These are phyloP conservation scores for Drosophila suzukii DNA, from an alignment of 1,140 invertebrate genomes.

Conservation along the genomic window DNA sequence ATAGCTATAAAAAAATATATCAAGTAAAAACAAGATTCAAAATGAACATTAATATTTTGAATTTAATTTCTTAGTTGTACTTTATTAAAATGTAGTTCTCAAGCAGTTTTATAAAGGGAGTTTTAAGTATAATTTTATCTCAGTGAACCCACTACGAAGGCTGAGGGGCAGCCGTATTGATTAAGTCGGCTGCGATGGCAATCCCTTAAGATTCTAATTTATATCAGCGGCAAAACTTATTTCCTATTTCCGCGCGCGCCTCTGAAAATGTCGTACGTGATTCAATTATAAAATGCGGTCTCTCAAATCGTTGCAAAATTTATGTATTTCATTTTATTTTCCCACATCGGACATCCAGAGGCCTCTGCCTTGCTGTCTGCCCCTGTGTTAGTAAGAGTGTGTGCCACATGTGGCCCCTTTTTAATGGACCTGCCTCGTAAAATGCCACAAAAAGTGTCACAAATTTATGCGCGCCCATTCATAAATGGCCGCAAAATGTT, in stretches of 20 bases:
- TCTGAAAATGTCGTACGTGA: slow-evolving; percentile 81
- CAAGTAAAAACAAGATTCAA: no score
- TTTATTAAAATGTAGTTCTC: no score
- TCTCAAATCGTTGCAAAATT: slow-evolving; percentile 84
- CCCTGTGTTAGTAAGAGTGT: slow-evolving; percentile 18
- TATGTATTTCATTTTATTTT: slow-evolving; percentile 84
- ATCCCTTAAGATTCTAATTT: slow-evolving; percentile 83
- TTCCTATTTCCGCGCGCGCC: slow-evolving; percentile 71
- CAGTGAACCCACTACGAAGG: slow-evolving; percentile 4
- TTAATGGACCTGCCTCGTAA: slow-evolving; percentile 82
- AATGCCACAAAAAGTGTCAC: slow-evolving; percentile 74
- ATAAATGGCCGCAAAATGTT: slow-evolving; percentile 58
- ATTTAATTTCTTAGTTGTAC: no score
- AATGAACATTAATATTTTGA: no score
- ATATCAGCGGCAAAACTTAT: slow-evolving; percentile 81
- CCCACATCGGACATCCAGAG: slow-evolving; percentile 49
- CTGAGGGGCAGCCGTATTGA: slow-evolving; percentile 52
- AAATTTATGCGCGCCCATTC: slow-evolving; percentile 75
- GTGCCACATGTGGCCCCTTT: slow-evolving; percentile 71
- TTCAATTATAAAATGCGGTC: slow-evolving; percentile 84
- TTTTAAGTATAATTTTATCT: not conserved
- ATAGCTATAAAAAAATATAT: no score
- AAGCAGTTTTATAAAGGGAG: not conserved
- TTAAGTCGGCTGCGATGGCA: slow-evolving; percentile 55
- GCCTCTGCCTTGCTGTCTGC: slow-evolving; percentile 30